Evolutionary conservation across 2,797 vertebrate genomes (phyloP).

Genomic region (Micromesistius poutassou): DNA sequence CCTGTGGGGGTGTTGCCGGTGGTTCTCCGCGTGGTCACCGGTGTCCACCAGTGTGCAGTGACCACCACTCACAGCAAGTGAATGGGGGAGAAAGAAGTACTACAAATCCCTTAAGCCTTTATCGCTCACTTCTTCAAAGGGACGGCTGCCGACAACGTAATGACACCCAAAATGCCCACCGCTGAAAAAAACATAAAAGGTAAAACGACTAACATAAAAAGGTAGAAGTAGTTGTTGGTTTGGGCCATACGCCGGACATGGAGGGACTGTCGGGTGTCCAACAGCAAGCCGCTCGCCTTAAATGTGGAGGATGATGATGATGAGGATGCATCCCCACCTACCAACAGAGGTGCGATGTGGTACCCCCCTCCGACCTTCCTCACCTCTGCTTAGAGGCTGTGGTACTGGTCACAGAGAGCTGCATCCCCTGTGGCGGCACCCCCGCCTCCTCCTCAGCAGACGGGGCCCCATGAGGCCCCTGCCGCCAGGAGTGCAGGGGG

Average conservation of each 20-base stretch:
- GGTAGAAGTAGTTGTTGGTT: slow-evolving; percentile 44
- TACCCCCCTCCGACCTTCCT: slow-evolving; percentile 30
- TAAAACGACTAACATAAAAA: slow-evolving; percentile 23
- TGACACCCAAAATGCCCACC: slow-evolving; percentile 45
- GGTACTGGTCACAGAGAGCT: slow-evolving; percentile 44
- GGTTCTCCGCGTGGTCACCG: slow-evolving; percentile 22
- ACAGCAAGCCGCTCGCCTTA: neutral
- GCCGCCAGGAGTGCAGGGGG: neutral
- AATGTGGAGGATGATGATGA: neutral
- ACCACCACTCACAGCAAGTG: slow-evolving; percentile 60
- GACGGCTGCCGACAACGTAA: slow-evolving; percentile 42
- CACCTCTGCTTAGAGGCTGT: slow-evolving; percentile 26
- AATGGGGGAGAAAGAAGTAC: slow-evolving; percentile 46
- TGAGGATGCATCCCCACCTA: neutral
- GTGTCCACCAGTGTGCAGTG: slow-evolving; percentile 24
- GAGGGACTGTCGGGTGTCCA: slow-evolving; percentile 39
- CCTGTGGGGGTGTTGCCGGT: slow-evolving; percentile 44
- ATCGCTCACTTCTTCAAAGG: slow-evolving; percentile 49
- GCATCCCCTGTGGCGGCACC: slow-evolving; percentile 47
- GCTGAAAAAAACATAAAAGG: slow-evolving; percentile 35
- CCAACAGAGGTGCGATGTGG: slow-evolving; percentile 6
- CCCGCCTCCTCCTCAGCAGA: slow-evolving; percentile 26
- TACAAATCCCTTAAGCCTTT: slow-evolving; percentile 10
- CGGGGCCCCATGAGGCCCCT: neutral
- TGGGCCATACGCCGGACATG: slow-evolving; percentile 29